A percentile compares a stretch with the other conserved stretches of the same genome.
phyloP scores from a whole-genome alignment of 2,888 invertebrate species.

The Dyspetes luteomarginatus region DNA sequence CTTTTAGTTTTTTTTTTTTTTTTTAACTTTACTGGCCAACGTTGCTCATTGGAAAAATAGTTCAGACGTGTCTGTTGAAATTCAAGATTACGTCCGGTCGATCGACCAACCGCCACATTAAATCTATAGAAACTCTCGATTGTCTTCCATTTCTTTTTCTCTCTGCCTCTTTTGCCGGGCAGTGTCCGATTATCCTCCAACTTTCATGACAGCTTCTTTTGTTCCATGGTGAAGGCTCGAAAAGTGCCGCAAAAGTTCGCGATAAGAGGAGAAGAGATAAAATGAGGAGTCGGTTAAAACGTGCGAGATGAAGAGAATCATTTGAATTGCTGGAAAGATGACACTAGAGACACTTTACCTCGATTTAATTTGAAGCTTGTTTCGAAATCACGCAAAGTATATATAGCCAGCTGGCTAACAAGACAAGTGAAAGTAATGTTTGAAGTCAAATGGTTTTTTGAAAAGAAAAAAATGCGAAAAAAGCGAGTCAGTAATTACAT shows the following conservation, averaged over 20 bases:
- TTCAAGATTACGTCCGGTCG: conserved; percentile 46
- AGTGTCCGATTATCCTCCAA: conserved; percentile 49
- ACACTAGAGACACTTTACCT: conserved; percentile 27
- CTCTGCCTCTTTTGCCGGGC: conserved; percentile 1
- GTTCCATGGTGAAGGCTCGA: conserved; percentile 8
- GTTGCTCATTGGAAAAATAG: neutral
- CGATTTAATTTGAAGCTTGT: conserved; percentile 25
- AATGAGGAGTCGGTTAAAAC: conserved; percentile 18
- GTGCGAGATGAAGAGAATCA: neutral
- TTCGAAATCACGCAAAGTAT: conserved; percentile 12
- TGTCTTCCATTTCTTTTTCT: neutral
- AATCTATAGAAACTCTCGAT: conserved; percentile 37
- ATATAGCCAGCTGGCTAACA: neutral
- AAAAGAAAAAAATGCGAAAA: neutral
- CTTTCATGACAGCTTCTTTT: conserved; percentile 41
- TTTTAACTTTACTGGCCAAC: neutral
- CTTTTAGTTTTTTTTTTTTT: neutral
- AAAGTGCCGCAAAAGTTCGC: conserved; percentile 43
- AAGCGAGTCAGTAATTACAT: neutral
- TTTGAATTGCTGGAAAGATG: conserved; percentile 21
- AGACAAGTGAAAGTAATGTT: neutral
- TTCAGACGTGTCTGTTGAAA: conserved; percentile 24
- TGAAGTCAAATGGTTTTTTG: neutral
- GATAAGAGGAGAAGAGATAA: conserved; percentile 1
- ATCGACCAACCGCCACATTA: conserved; percentile 44